Base-by-base conservation (phyloP, 1,140 invertebrate species). In the Macrocentrus cingulum region DNA sequence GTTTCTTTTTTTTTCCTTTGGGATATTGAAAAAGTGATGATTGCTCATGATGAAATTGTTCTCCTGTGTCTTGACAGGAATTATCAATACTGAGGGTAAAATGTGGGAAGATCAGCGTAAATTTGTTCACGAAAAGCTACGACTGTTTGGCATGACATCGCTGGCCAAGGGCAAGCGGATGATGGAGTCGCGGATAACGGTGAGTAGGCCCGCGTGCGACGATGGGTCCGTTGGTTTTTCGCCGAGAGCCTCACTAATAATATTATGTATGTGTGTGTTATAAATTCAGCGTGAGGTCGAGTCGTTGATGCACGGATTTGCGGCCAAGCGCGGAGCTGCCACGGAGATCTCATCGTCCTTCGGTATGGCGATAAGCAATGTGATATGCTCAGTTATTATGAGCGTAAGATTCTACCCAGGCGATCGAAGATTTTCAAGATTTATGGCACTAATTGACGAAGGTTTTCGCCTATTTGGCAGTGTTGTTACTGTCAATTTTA, bases 51-150 rank as follows among this genome's bases (percentile, higher is more conserved):
- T 11, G 8, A 45, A 16, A 13, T 42, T 23, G 23, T 54, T 41
- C 18, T 42, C 5, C 53, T 49, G 49, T 44, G 13, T 80, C 50
- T 25, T 79, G 83, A 19, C 81, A 95, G 95, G 95, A 66, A 88
- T 97, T 59, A 87, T 97, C 64, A 95, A 95, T 74, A 90, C 90
- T 54, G 91, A 92, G 61, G 95, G 95, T 46, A 85, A 88, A 55
- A 79, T 96, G 65, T 98, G 95, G 95, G 92, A 94, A 72, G 91
- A 92, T 62, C 92, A 97, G 72, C 82, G 95, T 50, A 85, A 88
- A 59, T 98, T 97, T 80, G 82, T 97, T 9, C 91, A 97, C 66
- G 88, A 92, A 59, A 88, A 92, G 54, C 81, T 98, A 1, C 82
- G 94, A 23, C 86, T 90, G 64, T 94, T 98, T 63, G 95, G 96